These are phyloP conservation scores for Glaucopsyche alexis DNA, from an alignment of 2,888 invertebrate genomes.

Conservation along the genomic window DNA sequence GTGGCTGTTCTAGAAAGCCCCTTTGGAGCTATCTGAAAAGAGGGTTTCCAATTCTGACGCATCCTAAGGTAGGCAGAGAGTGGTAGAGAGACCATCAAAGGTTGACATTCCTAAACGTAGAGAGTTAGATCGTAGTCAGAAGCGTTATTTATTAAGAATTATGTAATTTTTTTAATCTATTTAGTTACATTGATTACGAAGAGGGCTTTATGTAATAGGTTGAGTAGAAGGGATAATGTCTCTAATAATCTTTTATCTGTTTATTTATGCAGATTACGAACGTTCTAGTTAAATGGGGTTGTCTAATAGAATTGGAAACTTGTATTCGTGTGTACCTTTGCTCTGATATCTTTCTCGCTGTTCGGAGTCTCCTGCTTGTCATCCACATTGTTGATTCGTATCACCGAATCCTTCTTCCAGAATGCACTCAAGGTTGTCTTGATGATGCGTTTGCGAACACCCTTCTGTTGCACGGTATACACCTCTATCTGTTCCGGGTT, in stretches of 20 bases:
- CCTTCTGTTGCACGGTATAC: slow-evolving; percentile 82
- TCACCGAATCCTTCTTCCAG: slow-evolving; percentile 84
- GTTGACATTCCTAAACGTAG: slow-evolving; percentile 35
- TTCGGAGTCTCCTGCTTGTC: slow-evolving; percentile 85
- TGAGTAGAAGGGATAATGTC: too few species aligned
- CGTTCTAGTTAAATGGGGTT: background rate
- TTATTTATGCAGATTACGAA: too few species aligned
- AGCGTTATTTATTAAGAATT: slow-evolving; percentile 34
- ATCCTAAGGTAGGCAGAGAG: slow-evolving; percentile 42
- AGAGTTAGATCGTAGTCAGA: slow-evolving; percentile 36
- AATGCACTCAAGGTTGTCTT: slow-evolving; percentile 82
- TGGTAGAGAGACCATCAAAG: slow-evolving; percentile 41
- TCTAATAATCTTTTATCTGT: too few species aligned
- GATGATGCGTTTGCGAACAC: slow-evolving; percentile 81
- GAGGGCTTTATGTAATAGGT: too few species aligned
- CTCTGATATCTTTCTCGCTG: slow-evolving; percentile 83
- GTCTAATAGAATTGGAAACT: slow-evolving; percentile 63
- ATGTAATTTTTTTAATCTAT: too few species aligned
- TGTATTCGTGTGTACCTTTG: slow-evolving; percentile 74
- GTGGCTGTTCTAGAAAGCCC: slow-evolving; percentile 73
- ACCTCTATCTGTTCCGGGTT: slow-evolving; percentile 85
- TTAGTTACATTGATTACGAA: too few species aligned
- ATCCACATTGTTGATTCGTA: slow-evolving; percentile 86
- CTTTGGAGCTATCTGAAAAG: slow-evolving; percentile 75
- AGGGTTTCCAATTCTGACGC: slow-evolving; percentile 78